Base-by-base conservation (phyloP, 30 jellyfish, hydroid and myxozoan genomes). In the Aurelia coerulea region DNA sequence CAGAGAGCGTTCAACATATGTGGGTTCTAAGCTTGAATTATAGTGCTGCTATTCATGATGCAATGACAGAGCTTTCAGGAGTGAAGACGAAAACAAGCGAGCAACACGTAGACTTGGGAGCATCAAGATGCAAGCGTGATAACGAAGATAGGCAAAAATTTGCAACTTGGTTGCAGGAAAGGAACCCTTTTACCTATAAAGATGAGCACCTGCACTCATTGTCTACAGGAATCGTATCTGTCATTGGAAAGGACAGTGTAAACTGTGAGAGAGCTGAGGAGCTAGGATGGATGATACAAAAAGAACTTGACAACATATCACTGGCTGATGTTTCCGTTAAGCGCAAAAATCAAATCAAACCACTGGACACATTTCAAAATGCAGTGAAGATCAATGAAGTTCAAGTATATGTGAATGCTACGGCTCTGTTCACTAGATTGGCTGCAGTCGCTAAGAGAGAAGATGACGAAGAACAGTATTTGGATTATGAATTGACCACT, bases 251-350 rank as follows among this genome's bases (percentile, higher is more conserved):
- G 5, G 91, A 73, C 91, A 75, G 62, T 49, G 91, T 85, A 1
- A 85, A 85, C 65, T 74, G 94, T 62, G 94, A 85, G 62, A 76
- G 66, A 37, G 92, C 94, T 13, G 94, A 85, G 37, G 73, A 31
- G 64, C 54, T 85, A 31, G 94, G 90, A 23, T 29, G 63, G 62
- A 60, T 4, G 76, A 60, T 85, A 14, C 94, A 85, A 54, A 18
- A 62, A 64, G 68, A 58, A 32, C 76, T 85, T 17, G 91, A 85
- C 74, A 78, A 85, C 73, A 60, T 66, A 3, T 16, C 35, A 58
- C 62, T 76, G 42, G 64, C 94, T 31, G 91, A 85, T 33, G 90
- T 92, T 14, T 2, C 71, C 17, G 52, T 85, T 54, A 85, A 68
- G 41, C 84, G 64, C 19, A 74, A 62, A 60, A 51, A 74, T 74